Evolutionary conservation across 2,888 invertebrate species (phyloP).

Genomic region (Nomada goodeniana): DNA sequence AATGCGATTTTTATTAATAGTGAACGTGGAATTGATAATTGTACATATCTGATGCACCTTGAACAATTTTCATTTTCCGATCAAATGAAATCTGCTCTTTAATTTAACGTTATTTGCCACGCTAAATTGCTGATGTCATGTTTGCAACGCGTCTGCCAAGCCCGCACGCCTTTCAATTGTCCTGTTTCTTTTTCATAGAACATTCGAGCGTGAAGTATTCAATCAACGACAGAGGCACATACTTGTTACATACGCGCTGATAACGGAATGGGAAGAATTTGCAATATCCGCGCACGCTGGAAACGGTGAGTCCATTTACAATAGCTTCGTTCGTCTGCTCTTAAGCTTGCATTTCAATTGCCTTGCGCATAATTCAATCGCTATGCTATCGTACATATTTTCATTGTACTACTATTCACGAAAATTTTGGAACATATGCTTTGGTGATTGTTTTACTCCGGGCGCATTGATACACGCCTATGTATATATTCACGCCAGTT

Average conservation of each 20-base stretch:
- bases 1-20: neutral
- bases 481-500: no score
- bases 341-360: neutral
- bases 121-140: constrained; percentile 47
- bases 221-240: no score
- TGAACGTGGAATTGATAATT: no score
- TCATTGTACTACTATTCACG: no score
- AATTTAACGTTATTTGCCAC: constrained; percentile 39
- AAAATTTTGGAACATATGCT: no score
- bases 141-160: constrained; percentile 18
- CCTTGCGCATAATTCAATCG: neutral
- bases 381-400: neutral
- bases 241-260: no score
- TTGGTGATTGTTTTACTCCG: no score
- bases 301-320: constrained; percentile 11
- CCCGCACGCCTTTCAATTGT: constrained; percentile 26
- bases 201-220: neutral
- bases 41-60: constrained; percentile 5
- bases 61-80: constrained; percentile 45
- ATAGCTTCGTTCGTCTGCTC: neutral
- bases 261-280: neutral
- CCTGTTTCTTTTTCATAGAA: neutral
- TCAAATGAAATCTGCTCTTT: constrained; percentile 3
- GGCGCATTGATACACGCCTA: no score
- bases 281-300: neutral